Conservation (phyloP, 2,113 vertebrate genomes). For the Electrona antarctica region DNA sequence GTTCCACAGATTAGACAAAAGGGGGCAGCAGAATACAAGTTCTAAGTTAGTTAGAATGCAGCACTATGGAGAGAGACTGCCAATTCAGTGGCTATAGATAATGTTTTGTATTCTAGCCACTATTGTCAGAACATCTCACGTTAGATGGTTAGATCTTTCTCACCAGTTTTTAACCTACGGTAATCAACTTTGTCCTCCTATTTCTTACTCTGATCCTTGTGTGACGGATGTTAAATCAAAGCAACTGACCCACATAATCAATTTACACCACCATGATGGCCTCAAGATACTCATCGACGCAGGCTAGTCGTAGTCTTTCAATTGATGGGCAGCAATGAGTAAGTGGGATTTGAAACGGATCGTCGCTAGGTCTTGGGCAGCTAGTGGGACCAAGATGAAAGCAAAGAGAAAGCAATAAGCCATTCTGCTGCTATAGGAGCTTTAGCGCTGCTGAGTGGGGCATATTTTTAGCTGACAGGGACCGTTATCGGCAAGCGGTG, state of each 20-base stretch:
- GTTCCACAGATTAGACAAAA: conserved; percentile 21
- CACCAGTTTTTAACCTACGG: not conserved
- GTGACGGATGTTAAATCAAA: too few relatives aligned
- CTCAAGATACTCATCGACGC: too few relatives aligned
- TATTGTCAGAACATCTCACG: not conserved
- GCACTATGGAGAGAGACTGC: not conserved
- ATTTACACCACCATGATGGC: not conserved
- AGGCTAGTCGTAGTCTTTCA: not conserved
- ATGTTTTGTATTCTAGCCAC: not conserved
- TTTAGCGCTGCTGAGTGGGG: conserved; percentile 42
- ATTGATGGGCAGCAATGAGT: conserved; percentile 6
- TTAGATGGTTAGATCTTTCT: not conserved
- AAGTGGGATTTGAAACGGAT: conserved; percentile 13
- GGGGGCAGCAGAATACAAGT: conserved; percentile 21
- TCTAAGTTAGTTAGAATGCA: not conserved
- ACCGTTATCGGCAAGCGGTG: conserved; percentile 20
- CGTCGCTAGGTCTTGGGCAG: conserved; percentile 41
- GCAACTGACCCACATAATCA: not conserved
- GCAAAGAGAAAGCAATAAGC: conserved; percentile 32
- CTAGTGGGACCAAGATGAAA: conserved; percentile 15
- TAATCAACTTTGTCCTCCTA: not conserved
- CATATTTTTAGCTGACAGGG: conserved; percentile 61
- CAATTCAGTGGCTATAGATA: not conserved
- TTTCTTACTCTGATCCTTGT: too few relatives aligned
- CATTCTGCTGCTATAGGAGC: conserved; percentile 29